Conservation (phyloP, 2,113 vertebrate species). For the Leucopsar rothschildi region DNA sequence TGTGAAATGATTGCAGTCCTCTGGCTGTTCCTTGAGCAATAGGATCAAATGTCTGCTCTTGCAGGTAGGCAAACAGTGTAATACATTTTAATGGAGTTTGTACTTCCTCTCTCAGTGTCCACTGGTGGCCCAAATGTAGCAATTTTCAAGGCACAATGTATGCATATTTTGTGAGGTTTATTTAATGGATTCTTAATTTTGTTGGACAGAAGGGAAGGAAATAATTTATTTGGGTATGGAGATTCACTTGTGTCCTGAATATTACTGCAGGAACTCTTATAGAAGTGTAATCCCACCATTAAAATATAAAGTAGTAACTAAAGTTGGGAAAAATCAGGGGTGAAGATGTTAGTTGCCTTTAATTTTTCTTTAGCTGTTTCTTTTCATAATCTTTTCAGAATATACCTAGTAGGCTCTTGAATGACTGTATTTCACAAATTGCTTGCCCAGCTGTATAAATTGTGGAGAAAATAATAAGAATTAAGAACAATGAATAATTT, state of each 20-base stretch:
- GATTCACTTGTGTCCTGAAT: background rate
- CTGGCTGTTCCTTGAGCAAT: background rate
- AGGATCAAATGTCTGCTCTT: background rate
- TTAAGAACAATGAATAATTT: constrained; percentile 47
- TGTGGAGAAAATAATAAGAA: constrained; percentile 45
- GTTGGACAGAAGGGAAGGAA: background rate
- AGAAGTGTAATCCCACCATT: background rate
- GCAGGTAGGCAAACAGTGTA: background rate
- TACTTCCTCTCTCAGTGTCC: background rate
- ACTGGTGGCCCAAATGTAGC: background rate
- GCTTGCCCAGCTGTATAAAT: constrained; percentile 7
- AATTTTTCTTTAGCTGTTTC: background rate
- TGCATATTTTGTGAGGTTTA: fast-evolving
- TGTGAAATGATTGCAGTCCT: background rate
- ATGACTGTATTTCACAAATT: background rate
- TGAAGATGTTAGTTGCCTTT: background rate
- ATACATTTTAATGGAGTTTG: fast-evolving
- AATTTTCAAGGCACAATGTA: background rate
- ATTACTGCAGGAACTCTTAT: background rate
- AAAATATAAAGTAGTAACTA: background rate
- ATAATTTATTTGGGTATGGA: background rate
- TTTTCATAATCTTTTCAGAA: background rate
- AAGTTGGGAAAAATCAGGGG: background rate
- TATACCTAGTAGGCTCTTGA: background rate
- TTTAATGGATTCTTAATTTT: background rate